Percentiles rank a stretch among this genome's conserved stretches.
phyloP scores from a whole-genome alignment of 2,797 vertebrate species.

The Sphenodon punctatus region DNA sequence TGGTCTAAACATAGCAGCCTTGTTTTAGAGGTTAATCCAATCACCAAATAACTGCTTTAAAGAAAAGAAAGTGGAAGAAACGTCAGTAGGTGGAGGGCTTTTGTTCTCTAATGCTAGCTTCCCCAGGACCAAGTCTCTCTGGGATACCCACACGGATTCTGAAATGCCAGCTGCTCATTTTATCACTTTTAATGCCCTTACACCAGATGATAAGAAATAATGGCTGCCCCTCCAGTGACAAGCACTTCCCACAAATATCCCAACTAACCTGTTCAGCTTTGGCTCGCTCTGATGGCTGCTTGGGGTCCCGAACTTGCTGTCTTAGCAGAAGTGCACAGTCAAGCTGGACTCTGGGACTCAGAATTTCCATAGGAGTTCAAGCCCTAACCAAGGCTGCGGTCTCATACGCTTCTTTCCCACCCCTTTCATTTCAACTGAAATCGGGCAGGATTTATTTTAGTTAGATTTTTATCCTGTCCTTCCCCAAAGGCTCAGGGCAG shows the following conservation, averaged over 20 bases:
- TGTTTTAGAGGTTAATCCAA: background rate
- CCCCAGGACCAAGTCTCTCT: background rate
- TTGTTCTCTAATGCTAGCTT: background rate
- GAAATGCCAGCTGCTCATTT: background rate
- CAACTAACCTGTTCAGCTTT: background rate
- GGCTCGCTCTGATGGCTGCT: background rate
- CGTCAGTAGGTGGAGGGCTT: background rate
- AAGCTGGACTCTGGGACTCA: background rate
- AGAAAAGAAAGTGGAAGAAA: background rate
- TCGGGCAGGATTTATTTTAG: too few species aligned
- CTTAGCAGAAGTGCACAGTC: fast-evolving
- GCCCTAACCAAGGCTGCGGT: background rate
- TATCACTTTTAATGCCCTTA: background rate
- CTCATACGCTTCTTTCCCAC: too few species aligned
- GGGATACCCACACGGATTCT: background rate
- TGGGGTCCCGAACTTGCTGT: background rate
- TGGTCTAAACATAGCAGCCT: background rate
- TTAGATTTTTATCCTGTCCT: too few species aligned
- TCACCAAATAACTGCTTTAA: background rate
- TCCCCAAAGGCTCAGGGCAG: too few species aligned
- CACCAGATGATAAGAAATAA: background rate
- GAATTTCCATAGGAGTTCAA: background rate
- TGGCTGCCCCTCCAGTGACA: background rate
- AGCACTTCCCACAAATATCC: background rate
- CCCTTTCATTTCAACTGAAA: too few species aligned